Percentiles rank a stretch among this genome's conserved stretches.
phyloP scores from a whole-genome alignment of 2,113 vertebrate genomes.

The Andinoacara biseriatus region DNA sequence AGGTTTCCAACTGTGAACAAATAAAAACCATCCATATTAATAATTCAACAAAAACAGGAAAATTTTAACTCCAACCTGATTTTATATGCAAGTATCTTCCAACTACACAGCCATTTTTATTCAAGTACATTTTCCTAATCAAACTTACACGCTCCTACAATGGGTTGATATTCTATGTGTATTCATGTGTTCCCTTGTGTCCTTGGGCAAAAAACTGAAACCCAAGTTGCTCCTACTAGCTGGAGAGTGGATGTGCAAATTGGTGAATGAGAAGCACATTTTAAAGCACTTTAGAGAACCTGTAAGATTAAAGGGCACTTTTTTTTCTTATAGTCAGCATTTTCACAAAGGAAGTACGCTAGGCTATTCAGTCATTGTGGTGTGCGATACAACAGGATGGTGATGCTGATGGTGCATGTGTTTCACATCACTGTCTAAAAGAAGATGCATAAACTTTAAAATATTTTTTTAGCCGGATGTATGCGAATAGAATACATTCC shows the following conservation, averaged over 20 bases:
- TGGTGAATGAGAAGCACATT: neutral
- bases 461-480: neutral
- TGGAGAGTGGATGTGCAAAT: no score
- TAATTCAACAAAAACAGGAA: neutral
- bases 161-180: no score
- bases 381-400: neutral
- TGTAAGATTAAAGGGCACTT: neutral
- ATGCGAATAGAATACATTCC: neutral
- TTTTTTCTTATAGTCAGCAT: neutral
- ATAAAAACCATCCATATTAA: neutral
- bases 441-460: neutral
- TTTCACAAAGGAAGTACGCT: neutral
- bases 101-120: no score
- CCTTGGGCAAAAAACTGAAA: no score
- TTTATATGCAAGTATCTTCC: no score
- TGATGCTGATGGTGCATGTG: neutral
- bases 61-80: no score
- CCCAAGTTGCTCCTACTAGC: no score
- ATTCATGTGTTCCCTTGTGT: no score
- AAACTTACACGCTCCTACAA: no score
- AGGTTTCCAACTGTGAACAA: conserved; percentile 84
- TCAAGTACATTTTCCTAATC: no score
- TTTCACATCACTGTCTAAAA: neutral
- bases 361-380: neutral
- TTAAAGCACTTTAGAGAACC: neutral